Evolutionary conservation across 2,797 vertebrate genomes (phyloP).

Genomic region (Gallinago stenura): DNA sequence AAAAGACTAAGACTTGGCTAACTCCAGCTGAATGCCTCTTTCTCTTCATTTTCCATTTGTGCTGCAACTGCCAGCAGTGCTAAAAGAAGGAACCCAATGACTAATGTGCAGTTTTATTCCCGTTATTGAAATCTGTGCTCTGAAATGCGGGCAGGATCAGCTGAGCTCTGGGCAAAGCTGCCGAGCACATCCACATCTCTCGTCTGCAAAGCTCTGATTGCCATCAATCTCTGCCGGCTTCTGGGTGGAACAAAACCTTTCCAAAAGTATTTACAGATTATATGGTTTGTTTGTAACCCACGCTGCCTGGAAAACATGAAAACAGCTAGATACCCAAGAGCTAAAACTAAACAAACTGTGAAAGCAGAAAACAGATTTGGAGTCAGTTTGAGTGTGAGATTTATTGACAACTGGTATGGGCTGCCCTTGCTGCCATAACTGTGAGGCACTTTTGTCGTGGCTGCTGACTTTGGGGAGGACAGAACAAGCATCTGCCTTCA

Average conservation of each 20-base stretch:
- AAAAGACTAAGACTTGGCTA: not conserved
- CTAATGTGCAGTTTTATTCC: not conserved
- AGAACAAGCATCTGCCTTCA: not conserved
- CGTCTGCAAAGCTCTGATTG: not conserved
- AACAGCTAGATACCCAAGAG: not conserved
- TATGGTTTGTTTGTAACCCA: not conserved
- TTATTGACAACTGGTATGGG: not conserved
- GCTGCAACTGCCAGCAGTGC: not conserved
- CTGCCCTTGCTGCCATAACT: not conserved
- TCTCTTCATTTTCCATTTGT: constrained; percentile 37
- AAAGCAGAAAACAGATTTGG: not conserved
- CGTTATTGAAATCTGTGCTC: not conserved
- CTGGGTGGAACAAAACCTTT: not conserved
- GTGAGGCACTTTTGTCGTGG: not conserved
- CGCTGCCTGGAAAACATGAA: not conserved
- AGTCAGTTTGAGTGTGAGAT: not conserved
- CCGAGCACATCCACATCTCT: not conserved
- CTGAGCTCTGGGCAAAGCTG: constrained; percentile 13
- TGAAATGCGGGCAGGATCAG: not conserved
- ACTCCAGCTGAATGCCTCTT: constrained; percentile 7
- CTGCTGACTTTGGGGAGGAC: not conserved
- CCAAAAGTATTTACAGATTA: not conserved
- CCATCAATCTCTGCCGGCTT: not conserved
- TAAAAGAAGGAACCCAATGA: not conserved
- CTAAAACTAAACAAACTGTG: not conserved